These are phyloP conservation scores for Diplodus puntazzo DNA, from an alignment of 2,797 vertebrate species.

Conservation along the genomic window DNA sequence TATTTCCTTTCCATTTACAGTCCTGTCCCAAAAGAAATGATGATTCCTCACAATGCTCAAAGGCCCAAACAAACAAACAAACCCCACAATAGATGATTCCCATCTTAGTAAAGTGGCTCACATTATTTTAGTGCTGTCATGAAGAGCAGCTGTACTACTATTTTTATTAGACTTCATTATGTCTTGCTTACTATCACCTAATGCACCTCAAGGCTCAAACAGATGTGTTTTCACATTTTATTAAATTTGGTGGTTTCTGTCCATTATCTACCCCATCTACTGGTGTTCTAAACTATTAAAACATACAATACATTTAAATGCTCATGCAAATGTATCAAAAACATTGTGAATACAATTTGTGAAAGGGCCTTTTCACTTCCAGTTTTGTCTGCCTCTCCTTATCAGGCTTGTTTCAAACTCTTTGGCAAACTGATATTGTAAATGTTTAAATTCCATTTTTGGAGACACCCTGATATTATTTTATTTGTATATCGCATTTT, in stretches of 20 bases:
- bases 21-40: conserved; percentile 15
- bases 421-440: neutral
- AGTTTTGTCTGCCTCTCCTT: neutral
- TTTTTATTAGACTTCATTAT: conserved; percentile 42
- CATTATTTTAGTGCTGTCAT: conserved; percentile 21
- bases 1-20: conserved; percentile 30
- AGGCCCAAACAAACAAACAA: conserved; percentile 27
- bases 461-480: too few species aligned
- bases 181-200: conserved; percentile 9
- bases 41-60: conserved; percentile 6
- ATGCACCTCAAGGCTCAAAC: conserved; percentile 3
- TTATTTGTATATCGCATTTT: too few species aligned
- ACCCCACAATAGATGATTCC: conserved; percentile 34
- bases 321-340: neutral
- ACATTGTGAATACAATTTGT: neutral
- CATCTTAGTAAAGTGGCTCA: conserved; percentile 41
- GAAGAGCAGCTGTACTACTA: conserved; percentile 24
- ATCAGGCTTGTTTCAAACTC: conserved; percentile 1
- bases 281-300: conserved; percentile 5
- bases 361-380: neutral
- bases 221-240: conserved; percentile 1
- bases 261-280: neutral
- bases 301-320: neutral
- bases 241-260: neutral
- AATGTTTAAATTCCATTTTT: neutral